phyloP scores from a whole-genome alignment of 2,113 vertebrate genomes.

The Perccottus glenii region DNA sequence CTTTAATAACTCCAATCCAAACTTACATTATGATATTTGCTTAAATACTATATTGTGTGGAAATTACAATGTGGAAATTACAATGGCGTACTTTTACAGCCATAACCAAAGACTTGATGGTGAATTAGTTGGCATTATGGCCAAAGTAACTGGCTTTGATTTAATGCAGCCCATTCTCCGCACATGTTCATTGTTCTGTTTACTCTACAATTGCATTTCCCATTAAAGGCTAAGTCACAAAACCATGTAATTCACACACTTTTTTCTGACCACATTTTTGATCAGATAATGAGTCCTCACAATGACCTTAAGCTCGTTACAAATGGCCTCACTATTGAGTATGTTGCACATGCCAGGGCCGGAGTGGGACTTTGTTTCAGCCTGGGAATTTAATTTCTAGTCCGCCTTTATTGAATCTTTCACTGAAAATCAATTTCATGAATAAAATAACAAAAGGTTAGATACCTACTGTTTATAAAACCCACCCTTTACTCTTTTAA shows the following conservation, averaged over 20 bases:
- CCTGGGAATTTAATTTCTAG: too few species aligned
- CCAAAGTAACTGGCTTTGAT: constrained; percentile 50
- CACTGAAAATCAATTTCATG: too few species aligned
- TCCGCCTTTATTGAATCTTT: too few species aligned
- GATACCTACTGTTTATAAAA: too few species aligned
- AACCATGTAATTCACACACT: constrained; percentile 43
- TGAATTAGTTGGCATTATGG: constrained; percentile 31
- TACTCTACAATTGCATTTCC: constrained; percentile 53
- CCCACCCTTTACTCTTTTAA: too few species aligned
- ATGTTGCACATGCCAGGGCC: not conserved
- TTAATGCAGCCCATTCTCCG: constrained; percentile 56
- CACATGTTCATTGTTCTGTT: constrained; percentile 64
- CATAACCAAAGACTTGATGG: constrained; percentile 20
- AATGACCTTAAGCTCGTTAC: constrained; percentile 53
- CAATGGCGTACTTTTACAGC: constrained; percentile 9
- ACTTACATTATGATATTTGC: too few species aligned
- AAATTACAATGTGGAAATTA: too few species aligned
- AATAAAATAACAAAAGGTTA: too few species aligned
- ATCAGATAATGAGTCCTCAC: too few species aligned
- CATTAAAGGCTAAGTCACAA: constrained; percentile 52
- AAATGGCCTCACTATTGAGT: constrained; percentile 36
- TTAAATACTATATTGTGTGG: too few species aligned
- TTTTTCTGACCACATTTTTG: constrained; percentile 50
- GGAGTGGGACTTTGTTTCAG: too few species aligned
- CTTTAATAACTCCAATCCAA: too few species aligned